phyloP scores from a whole-genome alignment of 2,888 invertebrate species.

The Lathronympha strigana region DNA sequence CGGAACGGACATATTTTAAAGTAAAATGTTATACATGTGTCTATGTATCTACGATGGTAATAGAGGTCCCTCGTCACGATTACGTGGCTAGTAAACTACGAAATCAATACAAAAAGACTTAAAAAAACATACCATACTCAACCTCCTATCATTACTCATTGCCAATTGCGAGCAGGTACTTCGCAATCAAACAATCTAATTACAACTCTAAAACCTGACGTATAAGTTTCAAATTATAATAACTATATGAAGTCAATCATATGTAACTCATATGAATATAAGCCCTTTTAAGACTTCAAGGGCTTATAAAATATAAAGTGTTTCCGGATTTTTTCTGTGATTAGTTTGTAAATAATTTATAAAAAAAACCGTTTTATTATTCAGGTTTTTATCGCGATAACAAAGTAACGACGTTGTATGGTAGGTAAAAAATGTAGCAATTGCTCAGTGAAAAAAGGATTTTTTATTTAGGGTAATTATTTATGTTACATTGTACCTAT shows the following conservation, averaged over 20 bases:
- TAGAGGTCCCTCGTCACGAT: no score
- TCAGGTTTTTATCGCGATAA: conserved; percentile 13
- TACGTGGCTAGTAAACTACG: no score
- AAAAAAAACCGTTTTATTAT: conserved; percentile 19
- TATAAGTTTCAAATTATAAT: not conserved
- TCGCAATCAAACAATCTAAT: not conserved
- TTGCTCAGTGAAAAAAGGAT: not conserved
- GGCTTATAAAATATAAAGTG: no score
- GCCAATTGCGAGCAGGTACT: not conserved
- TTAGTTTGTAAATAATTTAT: conserved; percentile 14
- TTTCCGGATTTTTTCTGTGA: conserved; percentile 31
- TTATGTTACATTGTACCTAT: not conserved
- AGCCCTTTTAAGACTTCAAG: not conserved
- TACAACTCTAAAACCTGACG: not conserved
- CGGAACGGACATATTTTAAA: no score
- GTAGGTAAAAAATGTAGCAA: conserved; percentile 1
- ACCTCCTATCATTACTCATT: not conserved
- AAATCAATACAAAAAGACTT: not conserved
- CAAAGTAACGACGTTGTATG: conserved; percentile 8
- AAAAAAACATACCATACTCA: not conserved
- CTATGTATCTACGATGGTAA: no score
- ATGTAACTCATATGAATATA: not conserved
- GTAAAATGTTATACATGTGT: no score
- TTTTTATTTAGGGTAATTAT: not conserved
- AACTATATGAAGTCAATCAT: not conserved